A percentile compares a stretch with the other conserved stretches of the same genome.
phyloP scores from a whole-genome alignment of 2,797 vertebrate species.

The Aeoliscus strigatus region DNA sequence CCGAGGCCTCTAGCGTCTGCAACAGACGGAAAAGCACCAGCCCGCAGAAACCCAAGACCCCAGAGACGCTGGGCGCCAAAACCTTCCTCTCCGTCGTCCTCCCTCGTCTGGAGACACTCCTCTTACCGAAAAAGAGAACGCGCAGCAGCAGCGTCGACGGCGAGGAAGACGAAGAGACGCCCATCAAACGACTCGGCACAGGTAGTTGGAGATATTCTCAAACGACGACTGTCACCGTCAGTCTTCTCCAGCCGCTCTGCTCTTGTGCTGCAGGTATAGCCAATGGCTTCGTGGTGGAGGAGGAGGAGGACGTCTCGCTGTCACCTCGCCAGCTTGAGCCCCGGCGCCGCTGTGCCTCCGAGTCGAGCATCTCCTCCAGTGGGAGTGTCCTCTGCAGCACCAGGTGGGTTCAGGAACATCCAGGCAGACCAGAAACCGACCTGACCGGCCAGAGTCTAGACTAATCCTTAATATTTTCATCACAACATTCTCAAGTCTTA shows the following conservation, averaged over 20 bases:
- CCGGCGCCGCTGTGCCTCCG: conserved; percentile 90
- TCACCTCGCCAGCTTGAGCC: conserved; percentile 81
- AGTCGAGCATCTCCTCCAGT: conserved; percentile 94
- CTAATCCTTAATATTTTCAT: no score
- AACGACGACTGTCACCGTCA: no score
- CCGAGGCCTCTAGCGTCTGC: conserved; percentile 90
- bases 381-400: conserved; percentile 86
- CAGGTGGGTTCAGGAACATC: no score
- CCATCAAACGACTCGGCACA: conserved; percentile 86
- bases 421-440: no score
- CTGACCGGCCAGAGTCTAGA: no score
- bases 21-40: conserved; percentile 89
- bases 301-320: conserved; percentile 76
- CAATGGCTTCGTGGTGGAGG: conserved; percentile 81
- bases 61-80: conserved; percentile 88
- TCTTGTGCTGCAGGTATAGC: conserved; percentile 87
- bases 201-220: no score
- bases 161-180: conserved; percentile 80
- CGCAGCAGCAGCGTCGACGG: conserved; percentile 80
- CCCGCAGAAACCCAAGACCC: conserved; percentile 80
- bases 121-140: conserved; percentile 93
- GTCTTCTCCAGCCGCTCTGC: conserved; percentile 1
- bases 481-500: no score
- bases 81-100: conserved; percentile 98
- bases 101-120: conserved; percentile 96